Evolutionary conservation across 2,113 vertebrate species (phyloP).

Genomic region (Cairina moschata): DNA sequence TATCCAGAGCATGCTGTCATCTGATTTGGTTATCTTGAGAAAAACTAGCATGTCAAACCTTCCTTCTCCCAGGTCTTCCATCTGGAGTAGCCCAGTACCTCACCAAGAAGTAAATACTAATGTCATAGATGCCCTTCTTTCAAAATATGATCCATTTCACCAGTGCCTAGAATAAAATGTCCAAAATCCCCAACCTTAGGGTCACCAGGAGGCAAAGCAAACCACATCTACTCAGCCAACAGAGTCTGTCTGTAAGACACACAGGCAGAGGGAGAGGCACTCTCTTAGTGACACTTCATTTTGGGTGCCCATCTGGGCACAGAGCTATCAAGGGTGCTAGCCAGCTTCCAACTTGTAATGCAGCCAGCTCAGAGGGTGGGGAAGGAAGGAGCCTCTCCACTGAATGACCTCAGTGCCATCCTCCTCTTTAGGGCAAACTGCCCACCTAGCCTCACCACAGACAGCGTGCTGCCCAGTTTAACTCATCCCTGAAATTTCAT

Average conservation of each 20-base stretch:
- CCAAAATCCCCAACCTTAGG: neutral
- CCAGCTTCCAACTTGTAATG: neutral
- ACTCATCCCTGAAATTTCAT: neutral
- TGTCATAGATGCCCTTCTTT: neutral
- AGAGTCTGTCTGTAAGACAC: neutral
- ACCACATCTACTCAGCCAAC: neutral
- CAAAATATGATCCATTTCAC: neutral
- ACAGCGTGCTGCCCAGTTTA: neutral
- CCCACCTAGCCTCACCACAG: neutral
- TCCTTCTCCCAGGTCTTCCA: neutral
- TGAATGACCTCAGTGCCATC: neutral
- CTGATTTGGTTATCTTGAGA: neutral
- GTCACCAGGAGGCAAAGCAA: neutral
- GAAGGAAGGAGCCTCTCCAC: neutral
- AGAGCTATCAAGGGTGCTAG: neutral
- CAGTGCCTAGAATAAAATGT: neutral
- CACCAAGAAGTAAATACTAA: neutral
- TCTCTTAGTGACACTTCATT: neutral
- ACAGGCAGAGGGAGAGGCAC: neutral
- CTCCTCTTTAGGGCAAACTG: neutral
- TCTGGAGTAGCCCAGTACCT: neutral
- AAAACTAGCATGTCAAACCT: neutral
- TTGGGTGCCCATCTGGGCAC: neutral
- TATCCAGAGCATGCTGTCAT: fast-evolving
- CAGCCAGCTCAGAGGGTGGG: neutral